A percentile compares a stretch with the other conserved stretches of the same genome.
These are phyloP conservation scores for Chloebia gouldiae DNA, from an alignment of 2,113 vertebrate genomes.

Conservation along the genomic window DNA sequence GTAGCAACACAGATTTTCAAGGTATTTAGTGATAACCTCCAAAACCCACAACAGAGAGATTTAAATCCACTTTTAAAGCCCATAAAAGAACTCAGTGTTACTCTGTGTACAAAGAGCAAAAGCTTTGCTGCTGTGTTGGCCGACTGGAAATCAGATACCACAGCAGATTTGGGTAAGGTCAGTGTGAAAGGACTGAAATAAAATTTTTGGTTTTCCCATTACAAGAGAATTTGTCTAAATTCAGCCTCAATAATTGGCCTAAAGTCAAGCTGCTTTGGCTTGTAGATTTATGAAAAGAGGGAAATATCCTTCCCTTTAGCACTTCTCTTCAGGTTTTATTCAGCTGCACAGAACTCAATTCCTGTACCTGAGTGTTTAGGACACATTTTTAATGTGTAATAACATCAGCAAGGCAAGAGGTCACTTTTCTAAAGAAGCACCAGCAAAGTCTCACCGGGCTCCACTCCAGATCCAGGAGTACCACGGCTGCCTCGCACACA, in stretches of 20 bases:
- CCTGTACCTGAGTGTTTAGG: background rate
- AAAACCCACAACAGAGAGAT: background rate
- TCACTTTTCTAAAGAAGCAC: background rate
- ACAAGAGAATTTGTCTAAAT: background rate
- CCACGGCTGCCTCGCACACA: rapidly evolving
- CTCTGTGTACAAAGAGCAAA: background rate
- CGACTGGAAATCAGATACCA: constrained; percentile 3
- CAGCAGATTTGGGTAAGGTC: background rate
- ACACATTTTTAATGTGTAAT: background rate
- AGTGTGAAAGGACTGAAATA: background rate
- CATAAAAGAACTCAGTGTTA: background rate
- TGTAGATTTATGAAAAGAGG: background rate
- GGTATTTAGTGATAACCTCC: background rate
- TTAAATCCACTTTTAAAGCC: background rate
- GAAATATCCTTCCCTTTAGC: background rate
- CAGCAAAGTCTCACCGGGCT: rapidly evolving
- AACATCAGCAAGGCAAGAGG: background rate
- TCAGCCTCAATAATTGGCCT: background rate
- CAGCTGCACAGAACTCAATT: background rate
- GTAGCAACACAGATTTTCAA: background rate
- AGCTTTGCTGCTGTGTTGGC: background rate
- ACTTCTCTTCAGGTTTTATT: background rate
- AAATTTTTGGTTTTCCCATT: background rate
- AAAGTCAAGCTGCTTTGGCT: constrained; percentile 5
- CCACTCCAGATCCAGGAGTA: background rate